A percentile compares a stretch with the other conserved stretches of the same genome.
Evolutionary conservation across 1,140 invertebrate genomes (phyloP).

Genomic region (Neodiprion pinetum): DNA sequence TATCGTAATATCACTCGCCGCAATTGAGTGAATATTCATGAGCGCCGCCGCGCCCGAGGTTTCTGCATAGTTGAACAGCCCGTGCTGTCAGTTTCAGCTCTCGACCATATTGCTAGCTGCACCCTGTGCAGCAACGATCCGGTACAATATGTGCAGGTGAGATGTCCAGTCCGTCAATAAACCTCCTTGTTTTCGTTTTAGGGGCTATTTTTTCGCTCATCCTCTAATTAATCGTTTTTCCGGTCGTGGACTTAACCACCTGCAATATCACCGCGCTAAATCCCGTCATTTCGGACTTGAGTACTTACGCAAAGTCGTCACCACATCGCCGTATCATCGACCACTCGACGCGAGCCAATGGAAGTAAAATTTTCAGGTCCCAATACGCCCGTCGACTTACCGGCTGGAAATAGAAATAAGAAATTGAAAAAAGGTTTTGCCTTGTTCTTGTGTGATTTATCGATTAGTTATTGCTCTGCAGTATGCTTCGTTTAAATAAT

Average conservation of each 20-base stretch:
- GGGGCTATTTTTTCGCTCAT: not conserved
- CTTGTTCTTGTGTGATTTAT: not conserved
- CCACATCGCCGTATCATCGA: not conserved
- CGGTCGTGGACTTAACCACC: not conserved
- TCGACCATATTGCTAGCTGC: not conserved
- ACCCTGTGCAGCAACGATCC: no score
- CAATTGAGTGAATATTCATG: not conserved
- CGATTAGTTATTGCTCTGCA: not conserved
- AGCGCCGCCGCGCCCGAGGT: not conserved
- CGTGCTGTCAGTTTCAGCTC: not conserved
- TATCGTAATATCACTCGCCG: not conserved
- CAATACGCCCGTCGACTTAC: slow-evolving; percentile 8
- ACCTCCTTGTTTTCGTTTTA: not conserved
- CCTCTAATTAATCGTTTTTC: not conserved
- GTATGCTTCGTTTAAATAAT: no score
- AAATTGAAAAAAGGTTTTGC: not conserved
- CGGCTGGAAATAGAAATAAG: slow-evolving; percentile 19
- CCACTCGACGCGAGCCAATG: not conserved
- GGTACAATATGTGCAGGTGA: no score
- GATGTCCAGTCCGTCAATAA: not conserved
- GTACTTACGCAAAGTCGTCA: not conserved
- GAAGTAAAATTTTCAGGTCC: not conserved
- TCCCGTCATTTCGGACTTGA: not conserved
- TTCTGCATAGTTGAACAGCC: slow-evolving; percentile 7
- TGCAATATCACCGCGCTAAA: no score